Conservation (phyloP, 2,113 vertebrate genomes). For the Dasyprocta punctata region DNA sequence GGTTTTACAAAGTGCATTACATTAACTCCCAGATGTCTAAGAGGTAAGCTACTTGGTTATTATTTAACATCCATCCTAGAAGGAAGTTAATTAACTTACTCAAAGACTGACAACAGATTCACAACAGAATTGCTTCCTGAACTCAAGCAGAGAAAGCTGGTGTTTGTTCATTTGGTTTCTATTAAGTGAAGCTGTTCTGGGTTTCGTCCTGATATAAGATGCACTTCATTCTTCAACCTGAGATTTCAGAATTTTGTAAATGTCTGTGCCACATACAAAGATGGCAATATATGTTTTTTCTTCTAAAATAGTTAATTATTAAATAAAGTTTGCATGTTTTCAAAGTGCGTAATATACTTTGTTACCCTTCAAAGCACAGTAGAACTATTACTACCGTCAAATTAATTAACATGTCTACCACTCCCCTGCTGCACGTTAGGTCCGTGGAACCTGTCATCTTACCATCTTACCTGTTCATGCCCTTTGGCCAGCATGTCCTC, state of each 20-base stretch:
- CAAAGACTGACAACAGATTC: not conserved
- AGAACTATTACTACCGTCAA: not conserved
- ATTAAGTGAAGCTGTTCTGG: not conserved
- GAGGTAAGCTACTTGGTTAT: not conserved
- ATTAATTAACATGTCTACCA: not conserved
- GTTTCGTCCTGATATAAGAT: not conserved
- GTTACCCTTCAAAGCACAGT: not conserved
- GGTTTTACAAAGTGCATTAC: not conserved
- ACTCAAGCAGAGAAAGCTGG: not conserved
- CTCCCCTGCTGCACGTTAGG: not conserved
- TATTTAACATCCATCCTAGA: not conserved
- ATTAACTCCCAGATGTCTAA: not conserved
- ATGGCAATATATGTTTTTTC: not conserved
- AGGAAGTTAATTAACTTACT: conserved; percentile 4
- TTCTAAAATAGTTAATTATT: not conserved
- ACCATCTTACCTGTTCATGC: too few species aligned
- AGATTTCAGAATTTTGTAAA: not conserved
- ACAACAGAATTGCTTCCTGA: not conserved
- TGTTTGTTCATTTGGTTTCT: not conserved
- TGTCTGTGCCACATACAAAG: not conserved
- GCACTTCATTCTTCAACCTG: not conserved
- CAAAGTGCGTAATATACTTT: not conserved
- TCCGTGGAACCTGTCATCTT: too few species aligned
- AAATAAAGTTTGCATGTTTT: not conserved
- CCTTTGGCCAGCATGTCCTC: not conserved